Evolutionary conservation across 2,113 vertebrate genomes (phyloP), one percentile per base, ranked within the genome.

Genomic region (Syngnathus scovelli): DNA sequence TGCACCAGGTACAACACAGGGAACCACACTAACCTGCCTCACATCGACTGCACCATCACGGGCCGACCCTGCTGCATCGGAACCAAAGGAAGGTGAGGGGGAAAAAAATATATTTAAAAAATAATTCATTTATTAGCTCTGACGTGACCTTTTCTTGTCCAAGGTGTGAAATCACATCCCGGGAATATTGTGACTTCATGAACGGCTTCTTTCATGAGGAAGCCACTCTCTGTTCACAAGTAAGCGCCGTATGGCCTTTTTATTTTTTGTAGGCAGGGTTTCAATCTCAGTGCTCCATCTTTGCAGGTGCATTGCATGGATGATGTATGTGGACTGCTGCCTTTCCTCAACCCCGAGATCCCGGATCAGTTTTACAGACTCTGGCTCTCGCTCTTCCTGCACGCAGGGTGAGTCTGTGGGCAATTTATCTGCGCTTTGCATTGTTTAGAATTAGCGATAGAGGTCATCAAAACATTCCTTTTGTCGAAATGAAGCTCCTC

Each of bases 331-430:
- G 97, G 97, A 67, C 94, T 99, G 60, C 91, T 99, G 77, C 97
- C 95, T 75, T 99, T 99, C 85, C 93, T 99, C 74, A 98, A 99
- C 80, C 97, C 96, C 0, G 96, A 98, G 83, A 92, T 97, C 79
- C 97, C 97, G 33, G 97, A 99, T 90, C 97, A 99, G 92, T 98
- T 99, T 87, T 99, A 99, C 87, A 92, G 96, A 75, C 93, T 99
- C 66, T 99, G 96, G 97, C 93, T 99, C 66, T 99, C 97, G 0
- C 94, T 99, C 67, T 99, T 99, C 89, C 90, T 99, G 36, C 96
- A 99, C 7, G 96, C 96, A 64, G 97, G 96, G 96, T 97, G 76
- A 91, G 89, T 89, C 36, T 1, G 8, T 7, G 13, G 5, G 13
- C 1, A 16, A 16, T 5, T 1, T 7, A 52, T 2, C n/a, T 10